Conservation (phyloP, 2,113 vertebrate species). For the Macaca nemestrina region DNA sequence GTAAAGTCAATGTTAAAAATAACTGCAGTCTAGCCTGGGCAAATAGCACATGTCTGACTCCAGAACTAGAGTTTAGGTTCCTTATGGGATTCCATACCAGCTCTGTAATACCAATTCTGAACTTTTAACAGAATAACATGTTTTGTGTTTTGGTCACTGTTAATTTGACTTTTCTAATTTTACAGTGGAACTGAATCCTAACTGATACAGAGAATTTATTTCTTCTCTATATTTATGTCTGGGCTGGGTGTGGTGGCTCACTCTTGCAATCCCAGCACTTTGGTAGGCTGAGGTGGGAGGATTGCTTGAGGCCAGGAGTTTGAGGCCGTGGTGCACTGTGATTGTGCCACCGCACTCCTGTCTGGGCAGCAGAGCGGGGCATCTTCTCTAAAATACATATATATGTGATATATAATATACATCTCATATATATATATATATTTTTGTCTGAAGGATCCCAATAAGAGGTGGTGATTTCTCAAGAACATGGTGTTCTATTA, state of each 20-base stretch:
- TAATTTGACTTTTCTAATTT: slow-evolving; percentile 24
- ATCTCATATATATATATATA: too few relatives aligned
- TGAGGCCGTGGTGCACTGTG: too few relatives aligned
- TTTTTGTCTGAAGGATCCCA: not conserved
- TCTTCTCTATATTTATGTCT: not conserved
- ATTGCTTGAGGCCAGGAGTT: too few relatives aligned
- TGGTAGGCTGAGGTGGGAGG: too few relatives aligned
- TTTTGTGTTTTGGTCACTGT: slow-evolving; percentile 28
- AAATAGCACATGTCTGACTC: not conserved
- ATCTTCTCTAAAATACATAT: too few relatives aligned
- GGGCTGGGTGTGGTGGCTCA: too few relatives aligned
- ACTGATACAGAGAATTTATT: not conserved
- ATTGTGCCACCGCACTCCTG: too few relatives aligned
- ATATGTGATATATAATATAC: too few relatives aligned
- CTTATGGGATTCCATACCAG: not conserved
- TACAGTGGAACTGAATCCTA: not conserved
- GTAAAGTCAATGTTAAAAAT: not conserved
- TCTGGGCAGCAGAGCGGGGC: too few relatives aligned
- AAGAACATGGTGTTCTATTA: not conserved
- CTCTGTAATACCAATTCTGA: not conserved
- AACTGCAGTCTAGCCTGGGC: not conserved
- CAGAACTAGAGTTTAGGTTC: not conserved
- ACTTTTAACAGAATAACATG: not conserved
- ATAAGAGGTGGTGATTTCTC: not conserved
- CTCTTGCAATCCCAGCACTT: too few relatives aligned